These are phyloP conservation scores for Cisticola juncidis DNA, from an alignment of 2,113 vertebrate species.

Conservation along the genomic window DNA sequence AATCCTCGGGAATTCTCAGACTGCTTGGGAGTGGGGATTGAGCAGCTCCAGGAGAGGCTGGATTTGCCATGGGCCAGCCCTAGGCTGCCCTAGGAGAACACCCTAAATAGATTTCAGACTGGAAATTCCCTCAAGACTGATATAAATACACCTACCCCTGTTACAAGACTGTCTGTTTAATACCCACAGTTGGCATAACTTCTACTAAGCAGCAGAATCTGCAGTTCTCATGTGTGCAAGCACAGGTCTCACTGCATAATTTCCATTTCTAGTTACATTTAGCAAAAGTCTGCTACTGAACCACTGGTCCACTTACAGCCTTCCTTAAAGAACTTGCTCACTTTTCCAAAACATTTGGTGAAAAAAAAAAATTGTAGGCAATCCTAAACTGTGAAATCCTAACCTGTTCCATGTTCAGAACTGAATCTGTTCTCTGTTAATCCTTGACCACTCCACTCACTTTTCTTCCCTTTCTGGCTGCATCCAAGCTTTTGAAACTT, in stretches of 20 bases:
- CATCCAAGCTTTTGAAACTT: not conserved
- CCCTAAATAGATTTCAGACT: not conserved
- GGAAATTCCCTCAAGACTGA: not conserved
- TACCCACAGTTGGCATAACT: not conserved
- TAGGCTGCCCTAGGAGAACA: not conserved
- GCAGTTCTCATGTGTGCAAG: not conserved
- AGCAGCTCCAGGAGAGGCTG: not conserved
- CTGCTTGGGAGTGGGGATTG: not conserved
- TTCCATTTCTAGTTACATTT: not conserved
- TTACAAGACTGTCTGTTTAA: not conserved
- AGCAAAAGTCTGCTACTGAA: not conserved
- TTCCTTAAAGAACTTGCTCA: not conserved
- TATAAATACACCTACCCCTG: rapidly evolving
- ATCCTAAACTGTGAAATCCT: not conserved
- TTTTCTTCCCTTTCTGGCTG: not conserved
- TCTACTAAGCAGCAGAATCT: not conserved
- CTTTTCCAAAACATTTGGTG: not conserved
- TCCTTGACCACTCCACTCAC: not conserved
- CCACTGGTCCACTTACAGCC: not conserved
- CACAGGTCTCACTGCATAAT: not conserved
- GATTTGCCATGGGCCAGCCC: not conserved
- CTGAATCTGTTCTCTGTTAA: not conserved
- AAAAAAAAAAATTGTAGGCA: not conserved
- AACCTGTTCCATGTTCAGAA: not conserved
- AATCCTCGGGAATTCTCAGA: not conserved